A percentile compares a stretch with the other conserved stretches of the same genome.
Conservation (phyloP, 2,113 vertebrate genomes). For the Silurus meridionalis region DNA sequence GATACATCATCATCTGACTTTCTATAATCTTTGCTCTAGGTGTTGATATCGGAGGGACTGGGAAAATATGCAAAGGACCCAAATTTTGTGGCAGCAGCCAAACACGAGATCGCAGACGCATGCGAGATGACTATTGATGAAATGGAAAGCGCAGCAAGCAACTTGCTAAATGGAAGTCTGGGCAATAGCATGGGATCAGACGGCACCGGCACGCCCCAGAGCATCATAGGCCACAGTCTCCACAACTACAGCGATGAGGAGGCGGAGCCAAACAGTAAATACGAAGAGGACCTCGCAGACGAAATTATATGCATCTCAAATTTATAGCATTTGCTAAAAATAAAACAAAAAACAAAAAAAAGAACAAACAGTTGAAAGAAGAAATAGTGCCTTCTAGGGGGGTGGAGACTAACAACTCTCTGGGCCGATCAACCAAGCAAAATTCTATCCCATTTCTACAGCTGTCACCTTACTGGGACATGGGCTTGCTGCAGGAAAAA, state of each 20-base stretch:
- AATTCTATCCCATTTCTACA: conserved; percentile 13
- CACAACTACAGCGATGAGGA: conserved; percentile 94
- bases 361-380: conserved; percentile 24
- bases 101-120: conserved; percentile 92
- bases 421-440: conserved; percentile 60
- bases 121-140: conserved; percentile 96
- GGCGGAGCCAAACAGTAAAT: conserved; percentile 72
- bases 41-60: conserved; percentile 94
- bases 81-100: conserved; percentile 90
- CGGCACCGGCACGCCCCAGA: conserved; percentile 64
- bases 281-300: conserved; percentile 92
- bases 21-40: conserved; percentile 67
- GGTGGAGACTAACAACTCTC: conserved; percentile 73
- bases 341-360: conserved; percentile 41
- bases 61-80: conserved; percentile 92
- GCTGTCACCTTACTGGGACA: conserved; percentile 4
- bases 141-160: conserved; percentile 97
- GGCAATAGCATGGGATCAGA: conserved; percentile 43
- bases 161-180: conserved; percentile 84
- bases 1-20: background rate
- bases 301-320: conserved; percentile 97
- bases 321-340: conserved; percentile 80
- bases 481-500: conserved; percentile 37
- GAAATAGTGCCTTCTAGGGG: conserved; percentile 76
- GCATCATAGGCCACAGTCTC: conserved; percentile 77